A percentile compares a stretch with the other conserved stretches of the same genome.
These are phyloP conservation scores for Brassicogethes aeneus DNA, from an alignment of 2,888 invertebrate species.

Conservation along the genomic window DNA sequence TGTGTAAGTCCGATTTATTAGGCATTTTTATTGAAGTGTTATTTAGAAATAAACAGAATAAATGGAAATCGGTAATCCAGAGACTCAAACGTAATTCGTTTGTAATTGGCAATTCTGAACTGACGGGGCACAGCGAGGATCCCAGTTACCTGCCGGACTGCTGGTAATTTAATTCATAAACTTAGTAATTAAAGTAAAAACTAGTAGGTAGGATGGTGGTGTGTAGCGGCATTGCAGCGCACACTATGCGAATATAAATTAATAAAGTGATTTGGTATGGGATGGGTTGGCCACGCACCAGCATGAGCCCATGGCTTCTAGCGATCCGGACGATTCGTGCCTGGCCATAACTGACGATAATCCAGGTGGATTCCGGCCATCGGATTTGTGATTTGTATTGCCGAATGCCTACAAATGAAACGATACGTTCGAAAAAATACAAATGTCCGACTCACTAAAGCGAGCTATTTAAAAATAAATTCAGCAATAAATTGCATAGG, in stretches of 20 bases:
- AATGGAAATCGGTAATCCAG: not conserved
- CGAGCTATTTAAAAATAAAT: slow-evolving; percentile 23
- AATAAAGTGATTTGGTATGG: not conserved
- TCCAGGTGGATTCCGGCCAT: slow-evolving; percentile 35
- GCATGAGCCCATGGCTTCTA: not conserved
- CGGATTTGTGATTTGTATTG: slow-evolving; percentile 38
- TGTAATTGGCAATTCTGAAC: not conserved
- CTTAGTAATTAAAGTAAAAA: not conserved
- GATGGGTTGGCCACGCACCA: not conserved
- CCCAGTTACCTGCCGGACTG: not conserved
- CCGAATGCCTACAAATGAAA: slow-evolving; percentile 32
- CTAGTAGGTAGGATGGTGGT: not conserved
- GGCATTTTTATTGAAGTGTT: too few relatives aligned
- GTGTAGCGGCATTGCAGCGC: not conserved
- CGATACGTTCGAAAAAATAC: slow-evolving; percentile 10
- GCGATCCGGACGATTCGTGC: slow-evolving; percentile 8
- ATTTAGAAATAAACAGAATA: not conserved
- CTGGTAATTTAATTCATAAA: not conserved
- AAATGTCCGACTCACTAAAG: slow-evolving; percentile 7
- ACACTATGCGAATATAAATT: not conserved
- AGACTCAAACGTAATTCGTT: not conserved
- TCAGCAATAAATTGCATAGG: slow-evolving; percentile 21
- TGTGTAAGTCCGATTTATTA: slow-evolving; percentile 11
- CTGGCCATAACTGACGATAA: slow-evolving; percentile 27
- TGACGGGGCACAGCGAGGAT: not conserved